Evolutionary conservation across 2,888 invertebrate genomes (phyloP), one percentile per base, ranked within the genome.

Genomic region (Trilocha varians): DNA sequence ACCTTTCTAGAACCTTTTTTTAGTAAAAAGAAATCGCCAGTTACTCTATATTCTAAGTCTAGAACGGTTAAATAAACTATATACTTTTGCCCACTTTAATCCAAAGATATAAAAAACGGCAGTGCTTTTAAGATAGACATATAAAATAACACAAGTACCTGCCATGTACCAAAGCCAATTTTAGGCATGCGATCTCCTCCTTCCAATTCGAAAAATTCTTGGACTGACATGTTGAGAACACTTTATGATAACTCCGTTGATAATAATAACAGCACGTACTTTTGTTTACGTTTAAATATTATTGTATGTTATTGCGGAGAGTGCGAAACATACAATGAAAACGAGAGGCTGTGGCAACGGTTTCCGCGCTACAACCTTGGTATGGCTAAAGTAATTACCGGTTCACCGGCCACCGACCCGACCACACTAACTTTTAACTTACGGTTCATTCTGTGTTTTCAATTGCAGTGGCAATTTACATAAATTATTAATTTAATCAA

Each of bases 131-230:
- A n/a, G n/a, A n/a, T n/a, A n/a, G n/a, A n/a, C n/a, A n/a, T n/a
- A n/a, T n/a, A n/a, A n/a, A n/a, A n/a, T n/a, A n/a, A 15, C 11
- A 37, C 17, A 80, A 83, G 82, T 77, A 93, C 93, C 86, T 91
- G 90, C 93, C 93, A 94, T 43, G 93, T 93, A 43, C 94, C 94
- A 59, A 91, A 90, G 39, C 94, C 94, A 38, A 94, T 74, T 40
- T 88, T 79, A 5, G 93, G 93, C 88, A 93, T 90, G 44, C 80
- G 85, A 39, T 88, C 80, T 3, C 91, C 92, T 53, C 71, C 70
- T 36, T 72, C 66, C 38, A 85, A 56, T 36, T 62, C 68, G 52
- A 76, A 72, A 56, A 70, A 77, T 49, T 78, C 48, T 17, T 70
- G 61, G 39, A 70, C 46, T 16, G 72, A 54, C 82, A 82, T 83